Conservation (phyloP, 2,113 vertebrate genomes). For the Hippopotamus amphibius region DNA sequence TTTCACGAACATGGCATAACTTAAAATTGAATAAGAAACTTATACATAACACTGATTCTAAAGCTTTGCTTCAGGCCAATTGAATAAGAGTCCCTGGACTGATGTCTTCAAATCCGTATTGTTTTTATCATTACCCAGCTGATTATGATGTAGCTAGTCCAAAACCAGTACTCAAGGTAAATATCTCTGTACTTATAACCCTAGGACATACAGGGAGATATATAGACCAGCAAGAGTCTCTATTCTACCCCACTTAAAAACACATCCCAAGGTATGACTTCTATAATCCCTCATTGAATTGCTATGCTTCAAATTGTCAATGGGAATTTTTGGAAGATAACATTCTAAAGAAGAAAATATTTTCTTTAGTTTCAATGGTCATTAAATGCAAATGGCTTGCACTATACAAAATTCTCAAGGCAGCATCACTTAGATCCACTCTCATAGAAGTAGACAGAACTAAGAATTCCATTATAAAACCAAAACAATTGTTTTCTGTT, state of each 20-base stretch:
- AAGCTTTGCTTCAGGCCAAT: neutral
- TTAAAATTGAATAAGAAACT: constrained; percentile 25
- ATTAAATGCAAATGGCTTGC: neutral
- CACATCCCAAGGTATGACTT: neutral
- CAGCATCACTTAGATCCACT: neutral
- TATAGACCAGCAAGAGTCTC: neutral
- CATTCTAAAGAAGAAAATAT: constrained; percentile 24
- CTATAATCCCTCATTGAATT: neutral
- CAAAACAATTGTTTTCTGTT: neutral
- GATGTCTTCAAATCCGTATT: neutral
- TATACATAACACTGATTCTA: neutral
- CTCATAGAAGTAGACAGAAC: neutral
- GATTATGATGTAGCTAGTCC: neutral
- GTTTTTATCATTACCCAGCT: neutral
- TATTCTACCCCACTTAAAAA: neutral
- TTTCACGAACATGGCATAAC: constrained; percentile 5
- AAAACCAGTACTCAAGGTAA: neutral
- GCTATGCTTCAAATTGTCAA: neutral
- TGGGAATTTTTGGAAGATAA: neutral
- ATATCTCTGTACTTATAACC: neutral
- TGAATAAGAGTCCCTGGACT: neutral
- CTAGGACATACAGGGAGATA: neutral
- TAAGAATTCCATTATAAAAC: neutral
- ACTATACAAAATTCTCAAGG: neutral
- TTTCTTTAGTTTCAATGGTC: neutral